Evolutionary conservation across 2,113 vertebrate genomes (phyloP), one percentile per base, ranked within the genome.

Genomic region (Burhinus oedicnemus): DNA sequence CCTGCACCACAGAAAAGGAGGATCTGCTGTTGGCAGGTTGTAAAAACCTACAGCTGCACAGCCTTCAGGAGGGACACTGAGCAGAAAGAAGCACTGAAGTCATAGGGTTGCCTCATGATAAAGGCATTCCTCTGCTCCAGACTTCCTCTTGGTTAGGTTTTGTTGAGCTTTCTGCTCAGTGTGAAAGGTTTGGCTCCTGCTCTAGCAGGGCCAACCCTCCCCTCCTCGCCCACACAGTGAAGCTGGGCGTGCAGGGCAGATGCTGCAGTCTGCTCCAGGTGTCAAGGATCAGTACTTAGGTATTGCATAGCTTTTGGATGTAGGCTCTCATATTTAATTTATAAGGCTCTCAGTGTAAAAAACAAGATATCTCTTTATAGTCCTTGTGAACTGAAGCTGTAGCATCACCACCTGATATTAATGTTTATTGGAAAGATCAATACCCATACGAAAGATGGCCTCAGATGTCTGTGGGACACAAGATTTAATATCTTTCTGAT

Each of bases 401-500:
- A 89, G 74, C 54, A 84, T 51, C 54, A 60, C 8, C 32, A 68
- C 25, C 12, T 62, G 82, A 78, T 36, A 71, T 25, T 58, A 55
- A 57, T 32, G 18, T 42, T 81, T 60, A 76, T 27, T 76, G 20
- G 65, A 82, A 94, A 75, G 30, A 38, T 60, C 52, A 60, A 55
- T 66, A 75, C 16, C 26, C 5, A 16, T 45, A 23, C 8, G 52
- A 62, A 83, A 82, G 49, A 45, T 36, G 5, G n/a, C 51, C 21
- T 86, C 10, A 5, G 42, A 55, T 0, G 0, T 74, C 45, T 38
- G 60, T 61, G 27, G 11, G 38, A n/a, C 27, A 62, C 20, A 76
- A 9, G 12, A 62, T 38, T 70, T 81, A 9, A 45, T 42, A 83
- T 11, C 8, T 40, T 93, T 87, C 52, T 82, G 26, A 29, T 30